Percentiles rank a stretch among this genome's conserved stretches.
Evolutionary conservation across 2,113 vertebrate genomes (phyloP).

Genomic region (Dendrocopos noguchii): DNA sequence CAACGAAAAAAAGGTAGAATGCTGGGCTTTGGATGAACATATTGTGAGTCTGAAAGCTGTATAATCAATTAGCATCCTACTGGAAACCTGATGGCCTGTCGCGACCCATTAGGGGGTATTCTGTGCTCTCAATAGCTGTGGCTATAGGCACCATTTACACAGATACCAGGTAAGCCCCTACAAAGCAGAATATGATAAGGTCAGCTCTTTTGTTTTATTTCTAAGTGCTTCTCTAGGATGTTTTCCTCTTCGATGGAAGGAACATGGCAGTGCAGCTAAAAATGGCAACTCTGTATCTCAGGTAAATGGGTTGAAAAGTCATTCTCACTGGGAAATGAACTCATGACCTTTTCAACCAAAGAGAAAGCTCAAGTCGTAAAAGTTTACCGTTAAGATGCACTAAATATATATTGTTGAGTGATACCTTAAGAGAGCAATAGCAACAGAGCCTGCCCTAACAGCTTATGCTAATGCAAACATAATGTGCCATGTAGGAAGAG

Average conservation of each 20-base stretch:
- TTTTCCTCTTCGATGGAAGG: conserved; percentile 45
- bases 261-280: conserved; percentile 37
- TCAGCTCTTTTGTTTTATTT: conserved; percentile 68
- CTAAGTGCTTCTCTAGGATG: conserved; percentile 58
- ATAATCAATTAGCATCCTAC: conserved; percentile 68
- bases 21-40: conserved; percentile 42
- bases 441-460: conserved; percentile 24
- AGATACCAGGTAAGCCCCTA: conserved; percentile 59
- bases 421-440: conserved; percentile 59
- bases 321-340: conserved; percentile 66
- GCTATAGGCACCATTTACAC: conserved; percentile 51
- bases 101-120: conserved; percentile 38
- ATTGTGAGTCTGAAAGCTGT: conserved; percentile 52
- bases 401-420: conserved; percentile 38
- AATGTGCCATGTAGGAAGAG: conserved; percentile 52
- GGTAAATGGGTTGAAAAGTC: conserved; percentile 54
- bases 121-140: conserved; percentile 38
- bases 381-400: conserved; percentile 35
- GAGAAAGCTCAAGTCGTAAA: conserved; percentile 10
- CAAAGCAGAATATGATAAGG: conserved; percentile 64
- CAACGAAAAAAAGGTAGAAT: not conserved
- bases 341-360: conserved; percentile 64
- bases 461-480: conserved; percentile 60
- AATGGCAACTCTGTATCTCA: conserved; percentile 56
- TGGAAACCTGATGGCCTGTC: conserved; percentile 52